Evolutionary conservation across 2,113 vertebrate genomes (phyloP), one percentile per base, ranked within the genome.

Genomic region (Corythoichthys intestinalis): DNA sequence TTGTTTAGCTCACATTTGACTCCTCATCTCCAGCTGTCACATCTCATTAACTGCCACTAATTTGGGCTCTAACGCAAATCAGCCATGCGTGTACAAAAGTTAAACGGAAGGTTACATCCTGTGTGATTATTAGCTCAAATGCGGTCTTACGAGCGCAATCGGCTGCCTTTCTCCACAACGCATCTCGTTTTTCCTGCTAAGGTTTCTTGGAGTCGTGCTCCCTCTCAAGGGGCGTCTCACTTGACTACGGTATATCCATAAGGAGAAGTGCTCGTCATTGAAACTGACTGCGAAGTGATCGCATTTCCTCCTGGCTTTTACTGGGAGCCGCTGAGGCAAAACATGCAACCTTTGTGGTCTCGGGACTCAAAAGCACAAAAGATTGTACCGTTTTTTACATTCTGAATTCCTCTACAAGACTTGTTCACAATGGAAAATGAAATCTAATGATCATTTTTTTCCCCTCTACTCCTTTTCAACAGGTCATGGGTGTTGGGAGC

Each of bases 401-500:
- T n/a, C 14, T 41, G 2, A 17, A 10, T 37, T 49, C 17, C 34
- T 38, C 35, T 0, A 20, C 20, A 28, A 10, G 52, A 41, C n/a
- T 10, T 11, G 20, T 54, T 54, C n/a, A 3, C 9, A 4, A 34
- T 34, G 28, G 20, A 56, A 56, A 13, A 56, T 56, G 9, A 34
- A 2, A 20, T 13, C 28, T 54, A 11, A 54, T 28, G 6, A 61
- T 39, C 6, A 37, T 14, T 0, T 3, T 50, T 39, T 46, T 63
- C 50, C 90, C 74, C 87, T 74, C 88, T 83, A 74, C 66, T 90
- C 68, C 13, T 61, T 6, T 7, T 88, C 85, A 50, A 12, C 93
- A 99, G 97, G 90, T 99, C 96, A 38, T 98, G 96, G 97, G 96
- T 98, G 83, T 90, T 98, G 83, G 97, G 96, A 49, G 95, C 96